These are phyloP conservation scores for Typhlomys cinereus DNA, from an alignment of 2,113 vertebrate genomes.

Conservation along the genomic window DNA sequence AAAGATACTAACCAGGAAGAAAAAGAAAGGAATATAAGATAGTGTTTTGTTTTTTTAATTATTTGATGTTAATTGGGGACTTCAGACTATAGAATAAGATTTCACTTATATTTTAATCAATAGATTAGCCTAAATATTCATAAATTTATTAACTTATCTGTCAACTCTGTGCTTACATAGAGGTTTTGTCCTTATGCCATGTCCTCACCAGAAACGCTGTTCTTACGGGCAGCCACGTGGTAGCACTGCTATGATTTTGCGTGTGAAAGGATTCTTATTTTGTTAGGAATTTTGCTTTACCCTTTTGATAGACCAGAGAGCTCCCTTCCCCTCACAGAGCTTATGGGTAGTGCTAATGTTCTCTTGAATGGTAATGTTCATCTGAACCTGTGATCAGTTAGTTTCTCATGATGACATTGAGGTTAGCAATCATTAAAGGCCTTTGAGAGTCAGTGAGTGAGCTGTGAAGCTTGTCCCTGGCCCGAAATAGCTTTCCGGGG, in stretches of 20 bases:
- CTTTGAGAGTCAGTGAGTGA: background rate
- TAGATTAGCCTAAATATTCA: background rate
- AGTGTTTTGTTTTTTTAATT: too few relatives aligned
- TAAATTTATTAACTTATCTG: background rate
- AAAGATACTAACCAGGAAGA: conserved; percentile 3
- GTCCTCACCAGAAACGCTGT: background rate
- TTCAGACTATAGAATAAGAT: background rate
- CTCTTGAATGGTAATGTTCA: conserved; percentile 22
- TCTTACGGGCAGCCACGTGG: background rate
- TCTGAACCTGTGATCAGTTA: background rate
- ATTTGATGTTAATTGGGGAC: conserved; percentile 1
- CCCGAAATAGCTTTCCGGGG: background rate
- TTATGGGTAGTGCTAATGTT: conserved; percentile 14
- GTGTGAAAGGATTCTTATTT: conserved; percentile 32
- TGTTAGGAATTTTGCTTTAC: conserved; percentile 10
- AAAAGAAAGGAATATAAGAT: background rate
- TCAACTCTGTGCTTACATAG: background rate
- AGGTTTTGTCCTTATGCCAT: background rate
- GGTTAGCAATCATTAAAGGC: background rate
- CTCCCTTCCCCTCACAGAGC: background rate
- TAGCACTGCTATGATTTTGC: conserved; percentile 15
- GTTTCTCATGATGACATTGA: background rate
- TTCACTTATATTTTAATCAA: too few relatives aligned
- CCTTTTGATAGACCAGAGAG: background rate
- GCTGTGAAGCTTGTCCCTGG: background rate